Evolutionary conservation across 2,797 vertebrate genomes (phyloP).

Genomic region (Sylvia borin): DNA sequence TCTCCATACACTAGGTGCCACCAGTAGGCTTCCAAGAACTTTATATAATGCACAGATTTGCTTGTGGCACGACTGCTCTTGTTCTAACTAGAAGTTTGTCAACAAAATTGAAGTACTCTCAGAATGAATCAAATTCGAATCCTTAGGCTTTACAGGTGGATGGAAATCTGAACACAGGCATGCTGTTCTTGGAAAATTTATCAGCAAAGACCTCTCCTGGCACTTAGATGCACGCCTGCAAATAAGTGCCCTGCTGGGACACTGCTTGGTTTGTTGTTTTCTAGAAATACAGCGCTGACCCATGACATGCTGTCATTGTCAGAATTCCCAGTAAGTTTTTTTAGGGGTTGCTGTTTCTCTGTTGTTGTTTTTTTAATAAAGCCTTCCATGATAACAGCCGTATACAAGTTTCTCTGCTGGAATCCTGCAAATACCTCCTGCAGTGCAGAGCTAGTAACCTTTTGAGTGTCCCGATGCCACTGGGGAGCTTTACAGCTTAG

Average conservation of each 20-base stretch:
- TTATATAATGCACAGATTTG: fast-evolving
- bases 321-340: background rate
- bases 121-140: background rate
- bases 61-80: background rate
- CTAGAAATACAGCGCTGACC: background rate
- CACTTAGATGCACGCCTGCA: background rate
- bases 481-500: background rate
- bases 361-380: background rate
- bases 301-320: fast-evolving
- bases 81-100: background rate
- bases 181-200: fast-evolving
- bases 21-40: background rate
- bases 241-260: background rate
- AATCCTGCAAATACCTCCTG: background rate
- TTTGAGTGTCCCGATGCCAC: background rate
- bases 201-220: background rate
- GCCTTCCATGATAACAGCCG: background rate
- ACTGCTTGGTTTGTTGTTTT: background rate
- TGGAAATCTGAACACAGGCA: background rate
- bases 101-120: background rate
- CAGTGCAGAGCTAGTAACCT: background rate
- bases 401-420: background rate
- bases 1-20: background rate
- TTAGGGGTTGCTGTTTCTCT: background rate
- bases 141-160: background rate